Conservation (phyloP, 2,113 vertebrate species). For the Scophthalmus maximus region DNA sequence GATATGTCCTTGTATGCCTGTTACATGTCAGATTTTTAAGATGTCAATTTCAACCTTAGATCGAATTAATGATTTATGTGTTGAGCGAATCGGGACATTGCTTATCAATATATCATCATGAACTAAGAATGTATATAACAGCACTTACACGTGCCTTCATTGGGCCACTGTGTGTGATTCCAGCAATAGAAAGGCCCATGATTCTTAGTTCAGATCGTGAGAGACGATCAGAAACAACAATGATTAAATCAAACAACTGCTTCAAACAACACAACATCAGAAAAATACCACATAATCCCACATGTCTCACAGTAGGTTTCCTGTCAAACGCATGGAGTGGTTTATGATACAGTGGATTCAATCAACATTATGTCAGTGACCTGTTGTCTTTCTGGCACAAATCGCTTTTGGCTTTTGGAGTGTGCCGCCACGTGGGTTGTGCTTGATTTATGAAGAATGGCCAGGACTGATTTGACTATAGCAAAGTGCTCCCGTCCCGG, state of each 20-base stretch:
- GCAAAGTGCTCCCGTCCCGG: constrained; percentile 66
- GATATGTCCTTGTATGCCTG: too few relatives aligned
- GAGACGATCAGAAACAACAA: constrained; percentile 28
- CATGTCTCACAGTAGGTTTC: not conserved
- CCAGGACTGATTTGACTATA: constrained; percentile 70
- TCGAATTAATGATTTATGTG: too few relatives aligned
- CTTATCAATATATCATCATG: too few relatives aligned
- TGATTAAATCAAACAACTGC: not conserved
- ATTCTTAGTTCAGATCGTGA: not conserved
- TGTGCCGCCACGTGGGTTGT: constrained; percentile 11
- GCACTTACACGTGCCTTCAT: too few relatives aligned
- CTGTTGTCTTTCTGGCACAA: constrained; percentile 29
- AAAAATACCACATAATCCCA: not conserved
- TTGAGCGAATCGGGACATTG: too few relatives aligned
- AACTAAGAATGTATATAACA: too few relatives aligned
- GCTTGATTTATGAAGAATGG: constrained; percentile 68
- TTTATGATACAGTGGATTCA: not conserved
- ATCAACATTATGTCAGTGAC: not conserved
- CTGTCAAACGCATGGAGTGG: not conserved
- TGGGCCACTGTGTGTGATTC: constrained; percentile 43
- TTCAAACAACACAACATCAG: not conserved
- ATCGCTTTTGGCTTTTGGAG: constrained; percentile 2
- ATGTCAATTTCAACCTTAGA: too few relatives aligned
- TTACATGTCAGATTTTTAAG: too few relatives aligned
- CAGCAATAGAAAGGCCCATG: constrained; percentile 19